phyloP scores from a whole-genome alignment of 2,888 invertebrate species.

The Pyrocoelia pectoralis region DNA sequence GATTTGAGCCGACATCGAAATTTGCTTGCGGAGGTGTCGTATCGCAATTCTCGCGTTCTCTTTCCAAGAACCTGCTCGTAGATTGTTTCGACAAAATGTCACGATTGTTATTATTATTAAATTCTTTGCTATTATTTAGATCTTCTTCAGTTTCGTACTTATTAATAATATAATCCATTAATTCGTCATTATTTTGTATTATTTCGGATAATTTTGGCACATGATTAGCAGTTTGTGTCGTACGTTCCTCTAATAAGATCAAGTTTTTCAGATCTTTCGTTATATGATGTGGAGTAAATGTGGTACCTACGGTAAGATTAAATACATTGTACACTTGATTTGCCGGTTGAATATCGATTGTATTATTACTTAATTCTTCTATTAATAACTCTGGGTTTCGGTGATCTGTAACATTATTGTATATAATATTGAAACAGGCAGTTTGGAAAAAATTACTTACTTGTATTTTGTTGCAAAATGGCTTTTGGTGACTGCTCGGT shows the following conservation, averaged over 20 bases:
- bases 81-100: constrained; percentile 18
- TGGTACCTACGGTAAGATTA: constrained; percentile 55
- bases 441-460: no score
- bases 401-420: constrained; percentile 16
- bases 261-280: constrained; percentile 22
- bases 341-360: constrained; percentile 53
- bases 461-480: background rate
- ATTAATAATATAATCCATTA: constrained; percentile 50
- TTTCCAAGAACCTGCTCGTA: constrained; percentile 36
- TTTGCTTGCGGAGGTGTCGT: constrained; percentile 16
- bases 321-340: constrained; percentile 58
- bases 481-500: background rate
- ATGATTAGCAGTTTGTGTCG: no score
- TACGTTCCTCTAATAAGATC: constrained; percentile 14
- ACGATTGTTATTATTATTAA: constrained; percentile 17
- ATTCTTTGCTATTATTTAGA: constrained; percentile 11
- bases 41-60: constrained; percentile 12
- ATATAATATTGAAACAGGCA: no score
- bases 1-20: constrained; percentile 51
- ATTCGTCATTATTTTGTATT: constrained; percentile 50
- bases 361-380: constrained; percentile 53
- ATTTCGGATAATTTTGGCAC: constrained; percentile 52
- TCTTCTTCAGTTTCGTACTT: constrained; percentile 45
- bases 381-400: constrained; percentile 44
- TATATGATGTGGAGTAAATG: constrained; percentile 46